phyloP scores from a whole-genome alignment of 2,888 invertebrate genomes.

The Isoperla grammatica region DNA sequence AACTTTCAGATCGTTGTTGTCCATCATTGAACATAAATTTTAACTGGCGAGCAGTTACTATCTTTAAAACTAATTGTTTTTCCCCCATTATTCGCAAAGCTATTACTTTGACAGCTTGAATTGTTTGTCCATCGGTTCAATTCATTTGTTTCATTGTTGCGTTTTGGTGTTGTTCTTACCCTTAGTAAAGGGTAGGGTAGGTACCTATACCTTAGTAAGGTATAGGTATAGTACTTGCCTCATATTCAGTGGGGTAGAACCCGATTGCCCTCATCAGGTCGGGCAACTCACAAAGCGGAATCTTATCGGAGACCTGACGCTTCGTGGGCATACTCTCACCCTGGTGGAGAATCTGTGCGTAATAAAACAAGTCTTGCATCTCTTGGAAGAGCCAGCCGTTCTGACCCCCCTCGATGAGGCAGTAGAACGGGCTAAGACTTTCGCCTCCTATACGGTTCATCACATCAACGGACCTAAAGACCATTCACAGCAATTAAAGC shows the following conservation, averaged over 20 bases:
- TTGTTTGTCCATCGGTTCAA: too few relatives aligned
- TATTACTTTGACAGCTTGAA: too few relatives aligned
- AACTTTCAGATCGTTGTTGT: too few relatives aligned
- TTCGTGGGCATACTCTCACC: conserved; percentile 60
- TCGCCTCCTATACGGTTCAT: conserved; percentile 50
- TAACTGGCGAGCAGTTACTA: too few relatives aligned
- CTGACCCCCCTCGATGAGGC: conserved; percentile 62
- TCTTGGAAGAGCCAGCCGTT: conserved; percentile 66
- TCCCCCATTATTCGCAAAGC: too few relatives aligned
- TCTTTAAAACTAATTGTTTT: too few relatives aligned
- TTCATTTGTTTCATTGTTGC: too few relatives aligned
- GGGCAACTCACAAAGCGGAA: conserved; percentile 61
- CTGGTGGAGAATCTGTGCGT: conserved; percentile 67
- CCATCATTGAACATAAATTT: too few relatives aligned
- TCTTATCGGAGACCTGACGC: conserved; percentile 54
- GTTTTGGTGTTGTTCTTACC: too few relatives aligned
- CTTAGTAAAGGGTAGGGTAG: too few relatives aligned
- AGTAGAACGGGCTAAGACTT: conserved; percentile 62
- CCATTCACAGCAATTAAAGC: conserved; percentile 8
- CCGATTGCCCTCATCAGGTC: conserved; percentile 70
- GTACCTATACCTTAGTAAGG: too few relatives aligned
- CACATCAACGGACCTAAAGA: conserved; percentile 47
- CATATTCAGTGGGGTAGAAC: conserved; percentile 67
- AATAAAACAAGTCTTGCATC: conserved; percentile 69
- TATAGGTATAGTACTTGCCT: too few relatives aligned